Conservation (phyloP, 2,797 vertebrate genomes). For the Percopsis omiscomaycus region DNA sequence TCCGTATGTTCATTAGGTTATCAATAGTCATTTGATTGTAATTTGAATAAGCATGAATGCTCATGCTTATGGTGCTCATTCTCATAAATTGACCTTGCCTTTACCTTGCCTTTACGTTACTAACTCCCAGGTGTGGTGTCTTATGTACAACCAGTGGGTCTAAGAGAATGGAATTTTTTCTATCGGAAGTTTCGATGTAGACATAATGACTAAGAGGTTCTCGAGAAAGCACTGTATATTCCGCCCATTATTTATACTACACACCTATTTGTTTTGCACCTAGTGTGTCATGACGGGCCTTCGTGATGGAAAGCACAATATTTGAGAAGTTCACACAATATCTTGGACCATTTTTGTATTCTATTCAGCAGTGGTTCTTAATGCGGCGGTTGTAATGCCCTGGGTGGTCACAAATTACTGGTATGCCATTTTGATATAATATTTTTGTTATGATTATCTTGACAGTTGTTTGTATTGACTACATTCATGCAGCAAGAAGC, state of each 20-base stretch:
- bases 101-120: neutral
- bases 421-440: no score
- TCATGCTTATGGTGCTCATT: no score
- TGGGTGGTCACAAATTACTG: no score
- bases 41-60: neutral
- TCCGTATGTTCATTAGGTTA: neutral
- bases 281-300: neutral
- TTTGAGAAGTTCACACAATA: slow-evolving; percentile 6
- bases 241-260: slow-evolving; percentile 26
- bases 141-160: neutral
- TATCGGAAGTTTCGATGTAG: slow-evolving; percentile 5
- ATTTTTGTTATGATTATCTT: no score
- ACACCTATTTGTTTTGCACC: slow-evolving; percentile 5
- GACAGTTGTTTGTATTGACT: no score
- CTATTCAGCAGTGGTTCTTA: no score
- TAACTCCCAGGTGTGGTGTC: neutral
- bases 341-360: no score
- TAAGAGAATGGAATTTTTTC: slow-evolving; percentile 5
- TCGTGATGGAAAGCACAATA: slow-evolving; percentile 26
- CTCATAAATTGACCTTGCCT: no score
- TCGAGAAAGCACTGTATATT: neutral
- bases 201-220: slow-evolving; percentile 5
- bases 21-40: neutral
- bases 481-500: no score
- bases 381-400: no score